Conservation (phyloP, 2,113 vertebrate species). For the Madoqua kirkii region DNA sequence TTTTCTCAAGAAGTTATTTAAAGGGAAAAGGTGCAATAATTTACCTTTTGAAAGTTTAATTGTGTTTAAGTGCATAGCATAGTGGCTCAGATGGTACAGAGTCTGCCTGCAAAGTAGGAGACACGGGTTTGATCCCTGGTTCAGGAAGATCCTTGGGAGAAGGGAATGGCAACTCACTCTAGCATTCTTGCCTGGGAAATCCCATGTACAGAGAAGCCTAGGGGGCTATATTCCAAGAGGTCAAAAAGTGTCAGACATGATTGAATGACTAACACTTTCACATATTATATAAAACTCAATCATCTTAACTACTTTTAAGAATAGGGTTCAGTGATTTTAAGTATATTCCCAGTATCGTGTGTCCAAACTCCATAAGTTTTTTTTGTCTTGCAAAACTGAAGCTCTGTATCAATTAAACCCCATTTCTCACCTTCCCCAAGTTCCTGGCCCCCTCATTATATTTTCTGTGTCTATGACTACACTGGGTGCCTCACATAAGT, state of each 20-base stretch:
- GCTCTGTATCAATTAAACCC: too few relatives aligned
- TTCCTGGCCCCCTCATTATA: not conserved
- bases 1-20: not conserved
- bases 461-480: not conserved
- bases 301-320: not conserved
- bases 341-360: fast-evolving
- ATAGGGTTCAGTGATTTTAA: not conserved
- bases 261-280: not conserved
- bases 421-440: fast-evolving
- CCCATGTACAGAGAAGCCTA: not conserved
- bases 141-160: not conserved
- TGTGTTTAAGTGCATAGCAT: not conserved
- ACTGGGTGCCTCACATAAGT: not conserved
- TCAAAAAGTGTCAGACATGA: not conserved
- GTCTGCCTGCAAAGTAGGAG: not conserved
- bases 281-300: not conserved
- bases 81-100: not conserved
- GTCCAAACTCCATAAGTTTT: not conserved
- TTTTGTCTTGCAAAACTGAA: not conserved
- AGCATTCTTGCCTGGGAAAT: not conserved
- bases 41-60: not conserved
- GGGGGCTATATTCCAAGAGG: fast-evolving
- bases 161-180: not conserved
- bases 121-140: fast-evolving
- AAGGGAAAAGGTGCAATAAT: not conserved